Evolutionary conservation across 2,113 vertebrate species (phyloP).

Genomic region (Pangasianodon gigas): DNA sequence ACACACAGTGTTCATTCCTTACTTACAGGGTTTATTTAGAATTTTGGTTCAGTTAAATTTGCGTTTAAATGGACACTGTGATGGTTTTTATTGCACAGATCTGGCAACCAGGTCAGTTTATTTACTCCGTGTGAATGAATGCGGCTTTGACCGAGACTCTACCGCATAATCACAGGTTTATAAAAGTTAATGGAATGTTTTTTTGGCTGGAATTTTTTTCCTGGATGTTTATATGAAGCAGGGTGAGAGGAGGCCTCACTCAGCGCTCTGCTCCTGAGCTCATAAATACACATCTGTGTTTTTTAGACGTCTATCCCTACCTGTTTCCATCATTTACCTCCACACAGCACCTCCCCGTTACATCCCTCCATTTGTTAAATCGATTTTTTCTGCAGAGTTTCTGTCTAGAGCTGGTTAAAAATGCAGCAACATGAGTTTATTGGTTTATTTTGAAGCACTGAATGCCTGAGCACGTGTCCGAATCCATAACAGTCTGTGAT

Average conservation of each 20-base stretch:
- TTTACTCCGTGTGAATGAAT: slow-evolving; percentile 6
- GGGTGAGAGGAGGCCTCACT: background rate
- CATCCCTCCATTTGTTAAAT: background rate
- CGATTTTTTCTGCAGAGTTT: background rate
- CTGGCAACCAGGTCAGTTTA: background rate
- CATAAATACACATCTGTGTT: background rate
- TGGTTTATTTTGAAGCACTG: background rate
- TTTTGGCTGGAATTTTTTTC: background rate
- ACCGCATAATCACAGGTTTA: slow-evolving; percentile 15
- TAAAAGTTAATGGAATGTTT: background rate
- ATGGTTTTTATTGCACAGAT: background rate
- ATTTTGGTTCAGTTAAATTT: background rate
- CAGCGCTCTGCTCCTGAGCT: background rate
- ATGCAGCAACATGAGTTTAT: background rate
- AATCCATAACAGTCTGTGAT: background rate
- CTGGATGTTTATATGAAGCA: background rate
- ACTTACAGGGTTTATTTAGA: background rate
- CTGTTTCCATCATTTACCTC: background rate
- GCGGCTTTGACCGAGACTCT: background rate
- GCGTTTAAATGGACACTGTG: background rate
- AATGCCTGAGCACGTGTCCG: background rate
- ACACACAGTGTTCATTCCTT: background rate
- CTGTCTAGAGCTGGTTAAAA: background rate
- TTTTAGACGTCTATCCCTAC: background rate
- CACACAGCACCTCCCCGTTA: background rate